These are phyloP conservation scores for Babyrousa celebensis DNA, from an alignment of 2,797 vertebrate species.

Conservation along the genomic window DNA sequence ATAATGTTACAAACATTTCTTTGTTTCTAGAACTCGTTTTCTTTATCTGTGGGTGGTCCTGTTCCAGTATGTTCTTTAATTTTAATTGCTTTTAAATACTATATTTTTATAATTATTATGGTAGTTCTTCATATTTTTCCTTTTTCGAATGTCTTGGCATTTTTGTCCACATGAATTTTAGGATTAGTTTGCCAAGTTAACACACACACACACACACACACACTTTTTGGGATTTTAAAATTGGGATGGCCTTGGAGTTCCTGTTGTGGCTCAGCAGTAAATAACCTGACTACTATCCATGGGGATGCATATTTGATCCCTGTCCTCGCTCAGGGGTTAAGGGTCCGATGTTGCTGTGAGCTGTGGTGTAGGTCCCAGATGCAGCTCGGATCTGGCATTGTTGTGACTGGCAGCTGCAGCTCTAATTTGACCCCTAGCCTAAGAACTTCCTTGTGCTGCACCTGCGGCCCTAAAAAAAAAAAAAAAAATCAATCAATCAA, in stretches of 20 bases:
- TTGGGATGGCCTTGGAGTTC: not conserved
- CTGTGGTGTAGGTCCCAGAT: too few species aligned
- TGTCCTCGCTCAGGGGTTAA: too few species aligned
- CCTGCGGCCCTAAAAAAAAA: too few species aligned
- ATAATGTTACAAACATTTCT: not conserved
- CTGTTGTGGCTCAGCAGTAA: too few species aligned
- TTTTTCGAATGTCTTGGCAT: constrained; percentile 55
- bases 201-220: not conserved
- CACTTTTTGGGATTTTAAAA: not conserved
- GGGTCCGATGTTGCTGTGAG: too few species aligned
- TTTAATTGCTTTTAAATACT: constrained; percentile 28
- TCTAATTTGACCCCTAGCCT: too few species aligned
- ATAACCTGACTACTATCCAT: too few species aligned
- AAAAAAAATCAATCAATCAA: too few species aligned
- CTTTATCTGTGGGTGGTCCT: constrained; percentile 37
- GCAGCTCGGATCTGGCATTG: too few species aligned
- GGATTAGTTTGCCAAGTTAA: not conserved
- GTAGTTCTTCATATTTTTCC: not conserved
- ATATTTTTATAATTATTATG: constrained; percentile 38
- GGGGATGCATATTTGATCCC: too few species aligned
- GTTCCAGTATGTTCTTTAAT: not conserved
- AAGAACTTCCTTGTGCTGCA: too few species aligned
- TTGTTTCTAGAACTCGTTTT: constrained; percentile 22
- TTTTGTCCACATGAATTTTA: constrained; percentile 45
- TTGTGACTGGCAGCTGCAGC: too few species aligned